Evolutionary conservation across 2,888 invertebrate species (phyloP), one percentile per base, ranked within the genome.

Genomic region (Sarcophaga variegata): DNA sequence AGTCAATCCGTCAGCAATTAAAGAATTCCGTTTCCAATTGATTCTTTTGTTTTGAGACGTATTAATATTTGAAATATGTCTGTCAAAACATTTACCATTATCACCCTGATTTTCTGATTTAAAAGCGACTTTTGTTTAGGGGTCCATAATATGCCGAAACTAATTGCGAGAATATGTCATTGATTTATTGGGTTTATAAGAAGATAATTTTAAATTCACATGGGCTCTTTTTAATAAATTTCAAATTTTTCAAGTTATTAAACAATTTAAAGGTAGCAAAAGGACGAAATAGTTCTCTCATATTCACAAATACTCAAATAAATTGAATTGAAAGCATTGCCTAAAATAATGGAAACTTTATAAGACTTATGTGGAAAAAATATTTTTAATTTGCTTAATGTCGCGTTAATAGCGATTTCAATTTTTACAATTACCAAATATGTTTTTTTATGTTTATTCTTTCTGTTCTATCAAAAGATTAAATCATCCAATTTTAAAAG

Each of bases 31-130:
- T 87, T 69, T 77, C 47, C 60, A 54, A 67, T 80, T 74, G 49
- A 10, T n/a, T 47, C 62, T 66, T 78, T 87, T 78, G 59, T 54
- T 60, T 47, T 70, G 37, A n/a, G 62, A 59, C 49, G 71, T 76
- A 76, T 82, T 82, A 84, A 72, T 79, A 76, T 84, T 81, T 82
- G 81, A 87, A 87, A 69, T 87, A 87, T 84, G 81, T 84, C 64
- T 87, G 87, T 87, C 87, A 87, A 87, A 87, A 87, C 82, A 87
- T 84, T 87, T 83, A 79, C 62, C 47, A 71, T 69, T 72, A 71
- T 79, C 49, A 66, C 84, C 71, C 71, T 59, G 78, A 84, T 79
- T 79, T 79, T 80, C 14, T 20, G 25, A 64, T 71, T 64, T 70
- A 54, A 60, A 20, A 49, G 59, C 47, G 67, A 83, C 76, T 74